Conservation (phyloP, 2,113 vertebrate genomes). For the Corydoras maculifer region DNA sequence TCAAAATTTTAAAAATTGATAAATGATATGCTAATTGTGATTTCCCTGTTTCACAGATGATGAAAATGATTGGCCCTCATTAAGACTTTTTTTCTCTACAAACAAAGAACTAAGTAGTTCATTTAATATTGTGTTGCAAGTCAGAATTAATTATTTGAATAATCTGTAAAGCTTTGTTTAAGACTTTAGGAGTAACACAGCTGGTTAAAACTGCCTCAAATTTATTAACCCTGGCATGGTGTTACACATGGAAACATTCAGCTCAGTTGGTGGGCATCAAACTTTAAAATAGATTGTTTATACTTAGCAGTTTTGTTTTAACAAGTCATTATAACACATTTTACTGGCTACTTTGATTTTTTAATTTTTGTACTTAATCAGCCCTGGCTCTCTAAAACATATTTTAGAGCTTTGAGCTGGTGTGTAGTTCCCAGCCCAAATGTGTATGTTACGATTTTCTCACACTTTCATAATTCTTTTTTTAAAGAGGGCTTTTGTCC, state of each 20-base stretch:
- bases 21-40: no score
- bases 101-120: no score
- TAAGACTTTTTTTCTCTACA: no score
- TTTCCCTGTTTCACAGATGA: no score
- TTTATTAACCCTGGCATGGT: not conserved
- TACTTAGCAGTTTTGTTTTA: not conserved
- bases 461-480: constrained; percentile 40
- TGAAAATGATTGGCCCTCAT: no score
- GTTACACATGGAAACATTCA: not conserved
- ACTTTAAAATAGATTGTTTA: constrained; percentile 1
- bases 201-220: not conserved
- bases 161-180: not conserved
- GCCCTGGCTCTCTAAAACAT: no score
- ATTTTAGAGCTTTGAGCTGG: constrained; percentile 26
- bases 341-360: not conserved
- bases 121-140: no score
- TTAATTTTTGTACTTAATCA: no score
- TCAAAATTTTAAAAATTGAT: no score
- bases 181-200: not conserved
- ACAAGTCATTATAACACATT: constrained; percentile 4
- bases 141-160: not conserved
- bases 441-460: constrained; percentile 59
- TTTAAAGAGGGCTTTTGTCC: constrained; percentile 56
- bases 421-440: constrained; percentile 53
- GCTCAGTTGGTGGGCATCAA: not conserved